A percentile compares a stretch with the other conserved stretches of the same genome.
Evolutionary conservation across 2,888 invertebrate species (phyloP).

Genomic region (Diarsia rubi): DNA sequence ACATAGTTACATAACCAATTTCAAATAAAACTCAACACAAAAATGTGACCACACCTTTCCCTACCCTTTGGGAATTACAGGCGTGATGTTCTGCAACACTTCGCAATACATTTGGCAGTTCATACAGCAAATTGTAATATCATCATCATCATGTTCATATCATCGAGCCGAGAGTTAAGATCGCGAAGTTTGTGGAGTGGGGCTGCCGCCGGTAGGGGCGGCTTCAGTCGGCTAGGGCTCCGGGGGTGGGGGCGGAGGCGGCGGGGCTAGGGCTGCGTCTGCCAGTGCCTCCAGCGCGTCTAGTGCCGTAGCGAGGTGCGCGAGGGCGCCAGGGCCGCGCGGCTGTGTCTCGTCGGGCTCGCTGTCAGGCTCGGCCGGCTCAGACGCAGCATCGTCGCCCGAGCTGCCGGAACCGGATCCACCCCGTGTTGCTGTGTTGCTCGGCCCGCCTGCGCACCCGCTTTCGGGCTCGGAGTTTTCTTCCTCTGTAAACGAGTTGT

Average conservation of each 20-base stretch:
- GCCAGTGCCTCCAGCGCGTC: constrained; percentile 68
- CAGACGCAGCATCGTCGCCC: constrained; percentile 61
- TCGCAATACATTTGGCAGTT: constrained; percentile 28
- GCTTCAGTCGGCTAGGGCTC: constrained; percentile 58
- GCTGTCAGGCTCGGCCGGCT: constrained; percentile 51
- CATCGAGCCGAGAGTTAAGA: background rate
- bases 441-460: constrained; percentile 56
- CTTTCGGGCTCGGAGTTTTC: constrained; percentile 77
- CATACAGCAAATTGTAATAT: constrained; percentile 29
- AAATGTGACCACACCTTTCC: background rate
- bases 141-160: too few species aligned
- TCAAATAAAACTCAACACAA: background rate
- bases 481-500: constrained; percentile 71
- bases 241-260: constrained; percentile 49
- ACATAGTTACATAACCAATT: constrained; percentile 13
- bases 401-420: constrained; percentile 63
- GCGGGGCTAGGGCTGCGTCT: constrained; percentile 54
- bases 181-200: background rate
- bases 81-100: constrained; percentile 13
- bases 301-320: constrained; percentile 71
- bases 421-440: constrained; percentile 62
- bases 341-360: constrained; percentile 54
- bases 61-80: background rate
- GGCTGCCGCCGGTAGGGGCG: background rate
- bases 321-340: constrained; percentile 56